Percentiles rank a stretch among this genome's conserved stretches.
phyloP scores from a whole-genome alignment of 2,797 vertebrate genomes.

The Pantherophis vulpinus region DNA sequence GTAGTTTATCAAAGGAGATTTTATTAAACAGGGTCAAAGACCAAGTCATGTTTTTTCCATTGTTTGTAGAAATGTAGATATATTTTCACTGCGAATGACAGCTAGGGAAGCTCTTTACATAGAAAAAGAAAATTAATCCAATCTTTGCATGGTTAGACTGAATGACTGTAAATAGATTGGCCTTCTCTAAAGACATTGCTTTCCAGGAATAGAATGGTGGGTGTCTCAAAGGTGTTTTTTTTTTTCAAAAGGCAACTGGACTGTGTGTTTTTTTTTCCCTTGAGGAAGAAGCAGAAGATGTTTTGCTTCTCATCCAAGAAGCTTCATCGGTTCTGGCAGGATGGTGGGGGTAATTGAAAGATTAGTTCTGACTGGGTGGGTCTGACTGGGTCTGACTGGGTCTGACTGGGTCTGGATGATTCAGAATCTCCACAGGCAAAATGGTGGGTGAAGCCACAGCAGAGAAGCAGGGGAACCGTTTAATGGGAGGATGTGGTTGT shows the following conservation, averaged over 20 bases:
- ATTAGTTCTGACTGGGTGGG: not conserved
- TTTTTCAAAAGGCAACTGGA: not conserved
- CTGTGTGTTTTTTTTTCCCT: not conserved
- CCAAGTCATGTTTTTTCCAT: conserved; percentile 26
- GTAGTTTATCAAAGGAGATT: conserved; percentile 15
- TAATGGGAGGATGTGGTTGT: not conserved
- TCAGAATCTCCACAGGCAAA: not conserved
- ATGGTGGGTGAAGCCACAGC: not conserved
- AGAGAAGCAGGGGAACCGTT: not conserved
- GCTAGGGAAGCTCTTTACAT: not conserved
- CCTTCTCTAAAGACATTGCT: not conserved
- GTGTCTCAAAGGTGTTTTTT: not conserved
- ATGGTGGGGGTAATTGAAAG: not conserved
- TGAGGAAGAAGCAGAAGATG: not conserved
- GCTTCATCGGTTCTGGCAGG: not conserved
- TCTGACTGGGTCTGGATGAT: not conserved
- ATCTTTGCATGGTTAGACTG: not conserved
- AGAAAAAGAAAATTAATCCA: not conserved
- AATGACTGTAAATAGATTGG: not conserved
- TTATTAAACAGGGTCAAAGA: conserved; percentile 14
- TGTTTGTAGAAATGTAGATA: conserved; percentile 4
- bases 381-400: not conserved
- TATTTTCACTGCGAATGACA: not conserved
- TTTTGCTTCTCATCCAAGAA: not conserved
- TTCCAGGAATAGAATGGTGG: not conserved